Evolutionary conservation across 1,140 invertebrate species (phyloP), one percentile per base, ranked within the genome.

Genomic region (Yoshiicerus persimilis): DNA sequence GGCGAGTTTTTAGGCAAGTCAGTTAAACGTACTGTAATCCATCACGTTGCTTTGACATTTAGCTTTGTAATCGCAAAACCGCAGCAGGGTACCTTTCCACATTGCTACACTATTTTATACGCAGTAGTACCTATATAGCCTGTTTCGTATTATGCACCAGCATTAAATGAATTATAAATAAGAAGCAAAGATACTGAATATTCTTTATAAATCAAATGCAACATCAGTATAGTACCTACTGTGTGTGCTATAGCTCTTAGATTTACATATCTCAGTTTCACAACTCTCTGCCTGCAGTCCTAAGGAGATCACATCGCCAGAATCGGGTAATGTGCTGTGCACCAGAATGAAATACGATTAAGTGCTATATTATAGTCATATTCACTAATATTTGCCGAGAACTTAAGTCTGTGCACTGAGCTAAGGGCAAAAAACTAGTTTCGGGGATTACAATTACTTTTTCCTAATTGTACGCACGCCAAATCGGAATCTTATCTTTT

Each of bases 371-470:
- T 56, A 56, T 56, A n/a, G 20, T 56, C 47, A 56, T 56, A 56
- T n/a, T 56, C 47, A 56, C 3, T 2, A n/a, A 56, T 16, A 56
- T 56, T 56, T n/a, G 47, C 41, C 41, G 41, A 16, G 41, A 47
- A 47, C 5, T 20, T 16, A n/a, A 16, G 20, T 20, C 0, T 20
- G n/a, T n/a, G n/a, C 47, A 56, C 20, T 27, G 20, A n/a, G 83
- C 83, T 62, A 20, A 56, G 56, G 83, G 83, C 83, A 41, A 84
- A 84, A 84, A 84, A 84, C 38, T n/a, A 84, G 47, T 84, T 41
- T 84, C 23, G 38, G 83, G 47, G 83, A 84, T 84, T 84, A 84
- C 56, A 84, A 84, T 84, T 84, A 84, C 83, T 84, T 84, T 84
- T 84, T 84, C 32, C 38, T 84, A 84, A 41, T 41, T 84, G 83